Base-by-base conservation (phyloP, 2,888 invertebrate genomes). In the Rhopalosiphum nymphaeae region DNA sequence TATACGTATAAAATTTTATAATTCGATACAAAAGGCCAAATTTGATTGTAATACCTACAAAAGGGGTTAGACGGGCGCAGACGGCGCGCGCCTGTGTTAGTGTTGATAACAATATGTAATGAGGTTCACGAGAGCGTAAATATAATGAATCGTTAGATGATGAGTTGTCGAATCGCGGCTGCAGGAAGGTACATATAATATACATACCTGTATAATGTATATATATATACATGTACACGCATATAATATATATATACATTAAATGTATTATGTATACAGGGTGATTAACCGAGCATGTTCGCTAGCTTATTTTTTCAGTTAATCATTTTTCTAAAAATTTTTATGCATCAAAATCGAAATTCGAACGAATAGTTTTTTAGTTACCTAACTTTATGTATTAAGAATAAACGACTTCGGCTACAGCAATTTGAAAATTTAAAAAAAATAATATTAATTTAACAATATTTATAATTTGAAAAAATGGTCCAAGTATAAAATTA, bases 131-230 rank as follows among this genome's bases (percentile, higher is more conserved):
- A 90, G 90, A 94, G 90, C 93, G 93, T 94, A 86, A 94, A 94
- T 90, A 94, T 94, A 94, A 94, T 94, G 93, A 94, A 94, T 94
- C 93, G 93, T 94, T 90, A 90, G 93, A 94, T 94, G 93, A 94
- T 94, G 93, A 94, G 90, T 94, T 49, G 93, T 90, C 89, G 93
- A 94, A 94, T 90, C 90, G 49, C 90, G 42, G 49, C 89, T 88
- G 36, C 29, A 85, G 56, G 86, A 84, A 78, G 56, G 90, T 44
- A 61, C 53, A 44, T 29, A 57, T 57, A 57, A 53, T 84, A 91
- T 46, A 61, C 29, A 89, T 61, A 90, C 26, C 25, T 26, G 42
- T 56, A 56, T n/a, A n/a, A n/a, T 67, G n/a, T 67, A 53, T 49
- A 49, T 11, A 49, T 11, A 49, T 46, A 46, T 46, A 46, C 46